These are phyloP conservation scores for Brachypteracias leptosomus DNA, from an alignment of 2,113 vertebrate genomes.

Conservation along the genomic window DNA sequence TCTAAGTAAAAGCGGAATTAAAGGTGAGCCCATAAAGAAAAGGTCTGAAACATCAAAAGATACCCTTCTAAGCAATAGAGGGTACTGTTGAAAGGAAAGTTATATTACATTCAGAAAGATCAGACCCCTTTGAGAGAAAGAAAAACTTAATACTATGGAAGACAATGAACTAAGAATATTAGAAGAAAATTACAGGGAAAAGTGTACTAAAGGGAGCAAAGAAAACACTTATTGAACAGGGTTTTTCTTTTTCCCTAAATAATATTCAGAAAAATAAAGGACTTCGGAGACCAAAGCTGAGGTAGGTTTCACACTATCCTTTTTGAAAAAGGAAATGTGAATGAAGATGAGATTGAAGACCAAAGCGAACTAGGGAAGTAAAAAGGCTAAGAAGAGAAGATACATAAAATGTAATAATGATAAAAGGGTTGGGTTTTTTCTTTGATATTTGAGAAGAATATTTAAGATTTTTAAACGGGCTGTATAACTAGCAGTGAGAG, in stretches of 20 bases:
- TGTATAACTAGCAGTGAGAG: neutral
- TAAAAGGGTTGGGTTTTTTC: neutral
- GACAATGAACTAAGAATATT: neutral
- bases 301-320: neutral
- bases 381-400: neutral
- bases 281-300: neutral
- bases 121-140: neutral
- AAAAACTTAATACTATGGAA: neutral
- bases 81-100: neutral
- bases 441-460: neutral
- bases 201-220: neutral
- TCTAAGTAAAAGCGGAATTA: neutral
- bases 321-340: neutral
- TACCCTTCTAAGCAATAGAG: neutral
- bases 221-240: neutral
- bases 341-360: neutral
- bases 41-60: slow-evolving; percentile 14
- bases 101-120: neutral
- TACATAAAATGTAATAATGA: neutral
- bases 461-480: neutral
- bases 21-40: neutral
- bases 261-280: neutral
- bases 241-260: neutral
- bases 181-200: neutral
- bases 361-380: neutral